These are phyloP conservation scores for Campoletis sonorensis DNA, from an alignment of 1,140 invertebrate species.

Conservation along the genomic window DNA sequence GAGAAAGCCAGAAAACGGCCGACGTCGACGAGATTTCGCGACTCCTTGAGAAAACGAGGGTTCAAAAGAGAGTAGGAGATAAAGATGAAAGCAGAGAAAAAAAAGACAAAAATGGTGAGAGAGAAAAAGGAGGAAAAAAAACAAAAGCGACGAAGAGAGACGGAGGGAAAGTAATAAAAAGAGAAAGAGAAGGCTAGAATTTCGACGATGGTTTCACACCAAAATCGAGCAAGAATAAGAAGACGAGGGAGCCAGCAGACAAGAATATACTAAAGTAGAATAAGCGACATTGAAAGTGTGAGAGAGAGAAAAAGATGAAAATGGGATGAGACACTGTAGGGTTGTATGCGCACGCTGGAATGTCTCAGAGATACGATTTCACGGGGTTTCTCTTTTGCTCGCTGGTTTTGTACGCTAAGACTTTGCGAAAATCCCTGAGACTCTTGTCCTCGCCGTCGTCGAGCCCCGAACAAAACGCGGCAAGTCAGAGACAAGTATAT, in stretches of 20 bases:
- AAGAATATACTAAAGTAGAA: background rate
- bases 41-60: background rate
- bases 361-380: conserved; percentile 18
- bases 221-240: conserved; percentile 11
- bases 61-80: background rate
- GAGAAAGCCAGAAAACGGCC: conserved; percentile 45
- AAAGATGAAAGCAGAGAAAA: background rate
- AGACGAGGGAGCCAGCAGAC: background rate
- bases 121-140: background rate
- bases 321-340: conserved; percentile 49
- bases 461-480: background rate
- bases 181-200: conserved; percentile 21
- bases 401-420: conserved; percentile 20
- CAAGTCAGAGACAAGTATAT: background rate
- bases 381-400: conserved; percentile 15
- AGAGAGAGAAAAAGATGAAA: conserved; percentile 18
- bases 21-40: conserved; percentile 48
- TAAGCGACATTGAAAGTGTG: no score
- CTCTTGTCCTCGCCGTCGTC: conserved; percentile 15
- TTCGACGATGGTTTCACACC: conserved; percentile 12
- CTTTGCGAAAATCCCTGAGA: conserved; percentile 32
- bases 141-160: background rate
- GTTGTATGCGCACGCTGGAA: conserved; percentile 36
- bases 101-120: background rate
- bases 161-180: background rate